A percentile compares a stretch with the other conserved stretches of the same genome.
These are phyloP conservation scores for Scylla paramamosain DNA, from an alignment of 1,140 invertebrate species.

Conservation along the genomic window DNA sequence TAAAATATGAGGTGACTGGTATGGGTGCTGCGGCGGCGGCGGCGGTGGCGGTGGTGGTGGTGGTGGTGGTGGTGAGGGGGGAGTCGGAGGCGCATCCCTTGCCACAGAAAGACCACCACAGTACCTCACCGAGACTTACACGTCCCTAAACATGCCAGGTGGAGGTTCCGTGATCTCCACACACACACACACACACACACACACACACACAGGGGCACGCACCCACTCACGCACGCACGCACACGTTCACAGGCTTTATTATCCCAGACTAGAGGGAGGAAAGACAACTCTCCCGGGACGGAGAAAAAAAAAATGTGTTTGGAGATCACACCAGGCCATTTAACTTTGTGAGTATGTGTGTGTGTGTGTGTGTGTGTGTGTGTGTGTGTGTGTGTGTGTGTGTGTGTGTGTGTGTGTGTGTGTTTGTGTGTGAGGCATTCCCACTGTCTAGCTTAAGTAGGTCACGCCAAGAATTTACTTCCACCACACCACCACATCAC, in stretches of 20 bases:
- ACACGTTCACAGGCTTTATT: no score
- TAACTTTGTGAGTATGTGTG: not conserved
- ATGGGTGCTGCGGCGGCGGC: not conserved
- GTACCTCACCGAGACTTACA: conserved; percentile 47
- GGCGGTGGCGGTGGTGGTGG: not conserved
- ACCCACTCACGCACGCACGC: no score
- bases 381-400: no score
- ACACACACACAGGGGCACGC: not conserved
- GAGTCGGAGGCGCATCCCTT: not conserved
- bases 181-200: not conserved
- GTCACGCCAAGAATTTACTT: not conserved
- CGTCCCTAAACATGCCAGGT: conserved; percentile 39
- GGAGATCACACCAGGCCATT: no score
- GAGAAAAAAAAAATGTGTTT: no score
- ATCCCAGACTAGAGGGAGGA: no score
- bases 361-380: not conserved
- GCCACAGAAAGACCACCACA: no score
- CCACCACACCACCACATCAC: not conserved
- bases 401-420: not conserved
- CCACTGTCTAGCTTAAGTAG: not conserved
- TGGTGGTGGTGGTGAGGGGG: not conserved
- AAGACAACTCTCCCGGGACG: no score
- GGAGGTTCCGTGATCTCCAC: not conserved
- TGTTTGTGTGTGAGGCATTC: not conserved
- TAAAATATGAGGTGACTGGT: not conserved